Evolutionary conservation across 1,140 invertebrate genomes (phyloP).

Genomic region (Drosophila chauvacae): DNA sequence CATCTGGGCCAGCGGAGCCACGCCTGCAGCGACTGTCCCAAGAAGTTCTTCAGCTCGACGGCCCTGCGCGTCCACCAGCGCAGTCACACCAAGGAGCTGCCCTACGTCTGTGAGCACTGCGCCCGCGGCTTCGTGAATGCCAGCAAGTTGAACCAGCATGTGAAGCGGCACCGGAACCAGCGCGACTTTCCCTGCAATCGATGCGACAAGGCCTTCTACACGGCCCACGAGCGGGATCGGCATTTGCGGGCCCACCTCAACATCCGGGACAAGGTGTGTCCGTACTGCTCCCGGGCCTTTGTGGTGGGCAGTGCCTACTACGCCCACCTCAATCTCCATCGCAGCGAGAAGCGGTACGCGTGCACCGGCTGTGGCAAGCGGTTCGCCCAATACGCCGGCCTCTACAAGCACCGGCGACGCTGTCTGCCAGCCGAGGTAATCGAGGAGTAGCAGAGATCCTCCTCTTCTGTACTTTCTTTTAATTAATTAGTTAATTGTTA

Average conservation of each 20-base stretch:
- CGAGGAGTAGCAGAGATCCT: constrained; percentile 11
- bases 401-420: constrained; percentile 85
- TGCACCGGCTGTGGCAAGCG: constrained; percentile 85
- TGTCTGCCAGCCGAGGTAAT: constrained; percentile 30
- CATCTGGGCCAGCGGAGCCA: constrained; percentile 61
- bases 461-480: background rate
- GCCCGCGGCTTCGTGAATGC: constrained; percentile 81
- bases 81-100: constrained; percentile 76
- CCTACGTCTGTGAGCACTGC: constrained; percentile 75
- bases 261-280: constrained; percentile 79
- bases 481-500: background rate
- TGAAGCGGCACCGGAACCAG: constrained; percentile 88
- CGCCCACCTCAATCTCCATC: constrained; percentile 87
- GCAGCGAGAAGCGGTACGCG: constrained; percentile 85
- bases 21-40: constrained; percentile 65
- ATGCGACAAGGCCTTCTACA: constrained; percentile 88
- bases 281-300: constrained; percentile 88
- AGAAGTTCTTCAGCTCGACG: constrained; percentile 73
- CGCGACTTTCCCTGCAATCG: constrained; percentile 90
- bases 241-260: constrained; percentile 72
- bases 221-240: constrained; percentile 67
- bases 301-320: constrained; percentile 86
- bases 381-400: constrained; percentile 87
- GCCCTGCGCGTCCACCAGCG: constrained; percentile 65
- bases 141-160: constrained; percentile 86